Base-by-base conservation (phyloP, 2,888 invertebrate genomes). In the Perithous albicinctus region DNA sequence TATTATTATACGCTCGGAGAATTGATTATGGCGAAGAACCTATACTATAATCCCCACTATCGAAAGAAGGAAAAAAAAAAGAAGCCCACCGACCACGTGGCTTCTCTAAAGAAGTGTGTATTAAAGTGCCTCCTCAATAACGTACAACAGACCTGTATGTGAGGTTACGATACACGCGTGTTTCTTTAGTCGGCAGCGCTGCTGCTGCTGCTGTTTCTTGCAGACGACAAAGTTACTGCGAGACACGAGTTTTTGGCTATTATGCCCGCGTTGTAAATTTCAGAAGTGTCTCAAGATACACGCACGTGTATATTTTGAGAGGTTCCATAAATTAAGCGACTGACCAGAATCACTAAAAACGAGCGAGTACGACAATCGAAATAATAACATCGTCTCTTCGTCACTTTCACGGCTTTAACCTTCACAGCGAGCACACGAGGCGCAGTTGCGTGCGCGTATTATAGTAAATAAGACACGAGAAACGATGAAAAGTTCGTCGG, bases 401-500 rank as follows among this genome's bases (percentile, higher is more conserved):
- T 20, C 26, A 23, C 29, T 56, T 70, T 35, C 69, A 61, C 61
- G 59, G 66, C 59, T 54, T 80, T 85, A 84, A 85, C 85, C 85
- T 84, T 15, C 29, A 29, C 29, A 79, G 51, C 38, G 54, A 72
- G 23, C 84, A 82, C 84, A 82, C 80, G 82, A 74, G 80, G 75
- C 72, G 69, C 43, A 8, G 6, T 8, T 48, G 20, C n/a, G 48
- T 20, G 7, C 54, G 51, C 51, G 35, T 32, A 35, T n/a, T 56
- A 67, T 32, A 32, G n/a, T 48, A 67, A 12, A 67, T 18, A 63
- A 38, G 35, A 8, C 6, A 32, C 26, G 56, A 41, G 29, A 12
- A n/a, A n/a, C n/a, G n/a, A n/a, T n/a, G n/a, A n/a, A 43, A 43
- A 56, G 26, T 10, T 35, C 12, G 18, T 35, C 5, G 32, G 0